Percentiles rank a stretch among this genome's conserved stretches.
Evolutionary conservation across 2,888 invertebrate genomes (phyloP).

Genomic region (Leucoptera coffeella): DNA sequence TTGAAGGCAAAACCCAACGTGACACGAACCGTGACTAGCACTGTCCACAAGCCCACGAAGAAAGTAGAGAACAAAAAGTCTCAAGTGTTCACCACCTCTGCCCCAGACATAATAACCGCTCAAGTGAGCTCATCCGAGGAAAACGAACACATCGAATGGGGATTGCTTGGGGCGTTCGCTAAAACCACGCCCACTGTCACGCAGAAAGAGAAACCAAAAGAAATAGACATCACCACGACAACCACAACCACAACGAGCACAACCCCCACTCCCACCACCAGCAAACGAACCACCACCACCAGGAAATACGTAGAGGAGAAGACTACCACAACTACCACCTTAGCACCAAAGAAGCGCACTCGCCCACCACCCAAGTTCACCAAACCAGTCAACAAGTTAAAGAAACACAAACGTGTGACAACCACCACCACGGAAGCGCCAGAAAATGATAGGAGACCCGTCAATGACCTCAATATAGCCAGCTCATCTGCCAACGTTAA

Average conservation of each 20-base stretch:
- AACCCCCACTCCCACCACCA: slow-evolving; percentile 1
- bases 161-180: slow-evolving; percentile 26
- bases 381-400: slow-evolving; percentile 25
- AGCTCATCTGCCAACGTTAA: slow-evolving; percentile 21
- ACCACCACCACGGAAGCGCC: slow-evolving; percentile 12
- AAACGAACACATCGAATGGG: slow-evolving; percentile 17
- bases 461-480: slow-evolving; percentile 25
- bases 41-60: slow-evolving; percentile 13
- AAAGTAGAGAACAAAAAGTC: slow-evolving; percentile 19
- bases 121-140: slow-evolving; percentile 13
- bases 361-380: slow-evolving; percentile 29
- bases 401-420: slow-evolving; percentile 31
- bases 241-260: slow-evolving; percentile 7
- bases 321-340: slow-evolving; percentile 9
- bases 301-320: background rate
- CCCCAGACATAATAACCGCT: slow-evolving; percentile 33
- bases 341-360: slow-evolving; percentile 25
- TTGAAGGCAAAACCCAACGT: slow-evolving; percentile 13
- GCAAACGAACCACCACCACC: slow-evolving; percentile 2
- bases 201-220: slow-evolving; percentile 12
- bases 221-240: slow-evolving; percentile 12
- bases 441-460: slow-evolving; percentile 14
- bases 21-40: slow-evolving; percentile 5
- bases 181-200: slow-evolving; percentile 36
- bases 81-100: slow-evolving; percentile 16